phyloP scores from a whole-genome alignment of 2,113 vertebrate species.

The Nipponia nippon region DNA sequence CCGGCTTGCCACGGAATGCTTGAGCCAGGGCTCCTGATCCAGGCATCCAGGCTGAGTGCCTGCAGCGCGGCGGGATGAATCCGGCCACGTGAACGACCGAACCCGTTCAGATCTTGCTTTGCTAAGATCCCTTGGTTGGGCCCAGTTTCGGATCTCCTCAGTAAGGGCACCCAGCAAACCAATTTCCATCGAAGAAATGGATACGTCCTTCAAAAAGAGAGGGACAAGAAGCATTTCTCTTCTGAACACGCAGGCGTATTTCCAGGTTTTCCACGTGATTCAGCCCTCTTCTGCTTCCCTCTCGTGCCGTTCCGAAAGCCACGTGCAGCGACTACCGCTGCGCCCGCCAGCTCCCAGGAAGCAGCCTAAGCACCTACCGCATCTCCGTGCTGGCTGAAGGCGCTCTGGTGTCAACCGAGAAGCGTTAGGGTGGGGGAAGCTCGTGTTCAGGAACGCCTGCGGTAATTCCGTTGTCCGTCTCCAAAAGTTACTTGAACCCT shows the following conservation, averaged over 20 bases:
- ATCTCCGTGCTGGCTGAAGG: accelerated
- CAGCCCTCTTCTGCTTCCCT: background rate
- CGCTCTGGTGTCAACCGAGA: background rate
- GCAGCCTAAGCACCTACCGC: no score
- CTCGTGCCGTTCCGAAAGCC: background rate
- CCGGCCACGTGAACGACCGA: accelerated
- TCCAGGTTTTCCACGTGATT: background rate
- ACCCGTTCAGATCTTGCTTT: no score
- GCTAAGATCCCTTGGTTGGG: background rate
- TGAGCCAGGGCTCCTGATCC: background rate
- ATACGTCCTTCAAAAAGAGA: background rate
- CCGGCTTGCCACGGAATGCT: accelerated
- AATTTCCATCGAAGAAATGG: accelerated
- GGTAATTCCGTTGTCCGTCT: accelerated
- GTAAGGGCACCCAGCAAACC: background rate
- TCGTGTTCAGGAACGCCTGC: accelerated
- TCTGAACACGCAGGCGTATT: background rate
- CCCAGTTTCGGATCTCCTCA: background rate
- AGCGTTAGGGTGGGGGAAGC: background rate
- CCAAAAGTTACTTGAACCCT: accelerated
- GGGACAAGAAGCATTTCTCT: no score
- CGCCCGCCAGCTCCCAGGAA: background rate
- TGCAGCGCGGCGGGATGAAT: background rate
- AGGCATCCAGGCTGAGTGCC: background rate
- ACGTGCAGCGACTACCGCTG: no score